Conservation (phyloP, 2,888 invertebrate species). For the Polietes domitor region DNA sequence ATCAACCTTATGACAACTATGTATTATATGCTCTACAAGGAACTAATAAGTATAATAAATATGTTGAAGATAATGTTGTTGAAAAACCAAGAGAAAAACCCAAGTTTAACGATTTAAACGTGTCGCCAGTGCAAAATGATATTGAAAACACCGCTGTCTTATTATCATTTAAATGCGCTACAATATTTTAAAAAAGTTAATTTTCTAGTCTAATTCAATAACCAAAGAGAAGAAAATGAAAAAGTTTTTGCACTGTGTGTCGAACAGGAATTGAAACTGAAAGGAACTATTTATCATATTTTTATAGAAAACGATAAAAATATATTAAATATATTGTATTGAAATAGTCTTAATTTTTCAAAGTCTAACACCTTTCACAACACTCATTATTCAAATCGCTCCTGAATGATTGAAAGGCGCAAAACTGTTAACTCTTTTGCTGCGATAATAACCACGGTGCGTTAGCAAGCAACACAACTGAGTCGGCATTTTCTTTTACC, state of each 20-base stretch:
- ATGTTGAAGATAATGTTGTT: neutral
- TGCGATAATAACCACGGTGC: no score
- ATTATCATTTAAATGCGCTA: neutral
- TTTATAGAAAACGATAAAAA: no score
- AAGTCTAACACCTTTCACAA: no score
- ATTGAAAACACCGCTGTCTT: neutral
- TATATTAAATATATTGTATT: no score
- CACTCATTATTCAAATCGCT: no score
- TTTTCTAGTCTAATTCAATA: neutral
- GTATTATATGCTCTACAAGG: neutral
- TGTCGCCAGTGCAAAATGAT: neutral
- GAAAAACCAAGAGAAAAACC: neutral
- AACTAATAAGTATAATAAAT: neutral
- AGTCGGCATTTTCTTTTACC: neutral
- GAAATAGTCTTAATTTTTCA: no score
- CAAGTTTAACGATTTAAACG: neutral
- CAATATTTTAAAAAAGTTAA: neutral
- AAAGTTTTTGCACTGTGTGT: no score
- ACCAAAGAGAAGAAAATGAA: no score
- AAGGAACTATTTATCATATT: no score
- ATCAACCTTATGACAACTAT: conserved; percentile 5
- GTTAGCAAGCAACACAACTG: neutral
- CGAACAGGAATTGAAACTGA: no score
- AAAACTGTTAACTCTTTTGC: no score
- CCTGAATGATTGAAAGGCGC: no score